Evolutionary conservation across 1,140 invertebrate species (phyloP).

Genomic region (Schlechtendalia chinensis): DNA sequence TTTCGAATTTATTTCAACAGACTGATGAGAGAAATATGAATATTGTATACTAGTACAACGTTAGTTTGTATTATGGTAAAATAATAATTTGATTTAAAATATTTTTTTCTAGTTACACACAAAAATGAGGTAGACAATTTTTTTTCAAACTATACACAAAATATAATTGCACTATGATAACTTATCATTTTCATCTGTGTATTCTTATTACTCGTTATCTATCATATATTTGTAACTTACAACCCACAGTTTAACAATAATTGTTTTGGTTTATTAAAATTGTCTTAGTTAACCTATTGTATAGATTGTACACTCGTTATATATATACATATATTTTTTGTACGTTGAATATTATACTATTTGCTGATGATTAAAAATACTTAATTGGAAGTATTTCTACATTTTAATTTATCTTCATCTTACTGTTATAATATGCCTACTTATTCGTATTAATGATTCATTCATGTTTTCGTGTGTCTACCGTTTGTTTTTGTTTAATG

Average conservation of each 20-base stretch:
- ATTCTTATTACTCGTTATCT: neutral
- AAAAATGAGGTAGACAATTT: neutral
- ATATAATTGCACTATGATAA: slow-evolving; percentile 15
- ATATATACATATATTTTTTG: neutral
- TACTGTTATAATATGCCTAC: too few relatives aligned
- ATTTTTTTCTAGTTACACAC: neutral
- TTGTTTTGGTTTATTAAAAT: neutral
- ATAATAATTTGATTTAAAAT: neutral
- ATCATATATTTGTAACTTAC: neutral
- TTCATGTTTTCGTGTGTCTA: neutral
- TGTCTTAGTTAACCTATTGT: slow-evolving; percentile 29
- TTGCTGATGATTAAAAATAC: neutral
- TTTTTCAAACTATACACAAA: neutral
- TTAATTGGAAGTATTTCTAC: slow-evolving; percentile 13
- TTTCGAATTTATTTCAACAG: slow-evolving; percentile 17
- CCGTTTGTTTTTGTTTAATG: neutral
- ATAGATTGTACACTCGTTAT: slow-evolving; percentile 10
- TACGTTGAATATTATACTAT: neutral
- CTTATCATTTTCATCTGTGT: slow-evolving; percentile 11
- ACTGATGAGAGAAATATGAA: neutral
- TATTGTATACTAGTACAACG: neutral
- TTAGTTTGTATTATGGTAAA: neutral
- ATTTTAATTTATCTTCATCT: neutral
- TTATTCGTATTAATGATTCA: slow-evolving; percentile 7
- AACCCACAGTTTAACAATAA: slow-evolving; percentile 19